Evolutionary conservation across 1,140 invertebrate species (phyloP).

Genomic region (Camponotus pennsylvanicus): DNA sequence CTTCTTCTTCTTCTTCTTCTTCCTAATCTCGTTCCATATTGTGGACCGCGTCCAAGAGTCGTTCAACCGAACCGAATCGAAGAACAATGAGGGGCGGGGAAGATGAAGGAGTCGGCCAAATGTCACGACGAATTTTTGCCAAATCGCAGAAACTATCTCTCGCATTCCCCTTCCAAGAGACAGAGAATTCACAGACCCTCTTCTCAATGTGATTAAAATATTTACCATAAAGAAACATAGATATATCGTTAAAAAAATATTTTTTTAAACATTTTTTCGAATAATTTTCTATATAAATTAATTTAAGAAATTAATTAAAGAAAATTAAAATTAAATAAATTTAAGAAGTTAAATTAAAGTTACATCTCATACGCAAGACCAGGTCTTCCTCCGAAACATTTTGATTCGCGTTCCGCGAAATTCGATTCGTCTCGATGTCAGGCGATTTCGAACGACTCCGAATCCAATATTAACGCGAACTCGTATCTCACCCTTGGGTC

Average conservation of each 20-base stretch:
- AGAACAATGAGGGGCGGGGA: neutral
- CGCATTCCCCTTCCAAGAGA: conserved; percentile 3
- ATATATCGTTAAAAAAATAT: neutral
- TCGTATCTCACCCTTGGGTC: conserved; percentile 47
- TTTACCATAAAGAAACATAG: neutral
- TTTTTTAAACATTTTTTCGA: neutral
- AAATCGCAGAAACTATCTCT: conserved; percentile 9
- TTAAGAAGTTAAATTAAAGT: neutral
- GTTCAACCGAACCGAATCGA: conserved; percentile 44
- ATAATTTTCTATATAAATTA: neutral
- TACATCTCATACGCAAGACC: neutral
- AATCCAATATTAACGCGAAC: conserved; percentile 14
- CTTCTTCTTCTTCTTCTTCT: neutral
- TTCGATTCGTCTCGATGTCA: conserved; percentile 2
- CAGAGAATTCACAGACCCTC: neutral
- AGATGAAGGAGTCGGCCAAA: neutral
- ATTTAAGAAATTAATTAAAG: neutral
- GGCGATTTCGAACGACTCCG: conserved; percentile 10
- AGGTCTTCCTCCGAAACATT: neutral
- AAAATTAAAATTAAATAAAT: too few species aligned
- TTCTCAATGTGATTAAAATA: neutral
- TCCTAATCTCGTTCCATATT: conserved; percentile 55
- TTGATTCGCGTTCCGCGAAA: conserved; percentile 3
- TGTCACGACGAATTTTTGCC: conserved; percentile 1
- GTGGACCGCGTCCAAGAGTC: conserved; percentile 17